A percentile compares a stretch with the other conserved stretches of the same genome.
Conservation (phyloP, 2,113 vertebrate genomes). For the Mobula birostris region DNA sequence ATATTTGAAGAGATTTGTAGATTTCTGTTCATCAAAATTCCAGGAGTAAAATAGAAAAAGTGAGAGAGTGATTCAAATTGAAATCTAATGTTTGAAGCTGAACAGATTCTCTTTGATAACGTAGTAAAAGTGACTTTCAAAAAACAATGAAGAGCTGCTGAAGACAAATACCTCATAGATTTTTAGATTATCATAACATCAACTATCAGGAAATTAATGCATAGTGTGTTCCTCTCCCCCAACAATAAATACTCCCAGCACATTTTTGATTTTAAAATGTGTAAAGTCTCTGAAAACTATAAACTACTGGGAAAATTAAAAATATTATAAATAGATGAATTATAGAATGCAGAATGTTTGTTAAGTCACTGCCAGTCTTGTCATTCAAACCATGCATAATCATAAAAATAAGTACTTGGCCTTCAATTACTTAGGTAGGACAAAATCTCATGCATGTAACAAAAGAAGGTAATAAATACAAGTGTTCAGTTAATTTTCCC, state of each 20-base stretch:
- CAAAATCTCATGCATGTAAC: background rate
- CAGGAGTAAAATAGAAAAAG: background rate
- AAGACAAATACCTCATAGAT: background rate
- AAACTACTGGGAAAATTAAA: background rate
- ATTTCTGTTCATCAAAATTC: background rate
- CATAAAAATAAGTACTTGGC: background rate
- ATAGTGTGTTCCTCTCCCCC: background rate
- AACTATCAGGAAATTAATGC: background rate
- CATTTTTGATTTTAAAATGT: background rate
- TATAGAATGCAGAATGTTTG: constrained; percentile 13
- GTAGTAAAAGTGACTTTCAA: background rate
- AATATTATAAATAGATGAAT: background rate
- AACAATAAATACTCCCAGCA: background rate
- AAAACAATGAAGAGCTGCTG: background rate
- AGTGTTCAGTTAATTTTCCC: background rate
- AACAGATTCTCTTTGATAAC: background rate
- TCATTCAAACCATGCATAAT: background rate
- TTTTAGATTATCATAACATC: background rate
- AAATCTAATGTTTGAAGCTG: background rate
- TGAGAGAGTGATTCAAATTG: background rate
- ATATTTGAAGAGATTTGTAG: background rate
- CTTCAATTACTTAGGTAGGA: background rate
- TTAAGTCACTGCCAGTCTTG: background rate
- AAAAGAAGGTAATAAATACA: background rate
- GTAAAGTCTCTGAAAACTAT: background rate